These are phyloP conservation scores for Coenonympha glycerion DNA, from an alignment of 2,888 invertebrate genomes.

Conservation along the genomic window DNA sequence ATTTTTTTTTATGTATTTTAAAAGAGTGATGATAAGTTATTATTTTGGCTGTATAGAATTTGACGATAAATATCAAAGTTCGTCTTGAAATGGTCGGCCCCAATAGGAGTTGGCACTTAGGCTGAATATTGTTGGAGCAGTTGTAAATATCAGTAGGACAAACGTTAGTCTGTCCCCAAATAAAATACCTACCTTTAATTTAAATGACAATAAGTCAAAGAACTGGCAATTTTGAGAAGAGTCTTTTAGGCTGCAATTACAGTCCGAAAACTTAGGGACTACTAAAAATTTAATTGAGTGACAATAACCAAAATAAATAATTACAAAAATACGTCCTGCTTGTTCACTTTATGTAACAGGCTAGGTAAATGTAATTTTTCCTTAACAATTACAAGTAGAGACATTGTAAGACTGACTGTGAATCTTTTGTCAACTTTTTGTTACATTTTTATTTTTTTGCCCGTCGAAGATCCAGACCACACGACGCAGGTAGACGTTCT, in stretches of 20 bases:
- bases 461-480: conserved; percentile 1
- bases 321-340: too few species aligned
- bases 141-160: conserved; percentile 67
- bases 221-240: neutral
- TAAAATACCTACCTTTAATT: conserved; percentile 1
- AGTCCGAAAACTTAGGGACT: neutral
- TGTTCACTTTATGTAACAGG: too few species aligned
- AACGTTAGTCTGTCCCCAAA: conserved; percentile 37
- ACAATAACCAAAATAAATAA: too few species aligned
- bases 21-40: neutral
- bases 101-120: conserved; percentile 56
- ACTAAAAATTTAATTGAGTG: too few species aligned
- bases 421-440: conserved; percentile 13
- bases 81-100: conserved; percentile 51
- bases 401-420: conserved; percentile 7
- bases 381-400: neutral
- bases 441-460: conserved; percentile 14
- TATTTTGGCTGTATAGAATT: neutral
- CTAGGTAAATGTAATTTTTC: too few species aligned
- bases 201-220: conserved; percentile 5
- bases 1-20: neutral
- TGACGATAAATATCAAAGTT: conserved; percentile 36
- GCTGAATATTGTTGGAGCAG: conserved; percentile 35
- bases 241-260: too few species aligned
- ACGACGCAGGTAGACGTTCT: conserved; percentile 16